Conservation (phyloP, 1,140 invertebrate species). For the Calephelis virginiensis region DNA sequence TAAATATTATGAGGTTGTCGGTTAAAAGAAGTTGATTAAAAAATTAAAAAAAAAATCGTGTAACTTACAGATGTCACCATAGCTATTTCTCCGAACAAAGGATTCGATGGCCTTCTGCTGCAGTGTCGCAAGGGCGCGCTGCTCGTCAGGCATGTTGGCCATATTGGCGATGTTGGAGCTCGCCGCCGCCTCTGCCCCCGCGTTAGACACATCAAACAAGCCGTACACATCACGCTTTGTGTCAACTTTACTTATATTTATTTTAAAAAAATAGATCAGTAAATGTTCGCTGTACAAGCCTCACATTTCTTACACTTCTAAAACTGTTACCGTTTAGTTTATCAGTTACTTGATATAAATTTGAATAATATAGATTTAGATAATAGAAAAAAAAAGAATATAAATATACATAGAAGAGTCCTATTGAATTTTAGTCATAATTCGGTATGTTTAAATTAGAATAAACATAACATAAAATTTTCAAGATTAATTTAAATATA, state of each 20-base stretch:
- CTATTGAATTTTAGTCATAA: too few species aligned
- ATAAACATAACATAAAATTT: too few species aligned
- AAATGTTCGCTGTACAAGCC: too few species aligned
- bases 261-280: neutral
- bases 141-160: slow-evolving; percentile 75
- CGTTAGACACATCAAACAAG: slow-evolving; percentile 48
- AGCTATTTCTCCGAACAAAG: slow-evolving; percentile 82
- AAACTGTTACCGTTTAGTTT: too few species aligned
- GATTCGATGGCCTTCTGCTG: slow-evolving; percentile 81
- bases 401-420: too few species aligned
- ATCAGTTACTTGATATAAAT: too few species aligned
- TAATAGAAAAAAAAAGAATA: too few species aligned
- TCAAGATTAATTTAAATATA: too few species aligned
- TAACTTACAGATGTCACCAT: slow-evolving; percentile 81
- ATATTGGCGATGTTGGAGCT: slow-evolving; percentile 30
- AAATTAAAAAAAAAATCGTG: neutral
- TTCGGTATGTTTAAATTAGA: too few species aligned
- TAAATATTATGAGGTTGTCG: neutral
- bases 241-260: slow-evolving; percentile 20
- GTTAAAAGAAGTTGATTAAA: too few species aligned
- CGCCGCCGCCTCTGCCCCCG: slow-evolving; percentile 50
- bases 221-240: slow-evolving; percentile 28
- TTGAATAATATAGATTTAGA: too few species aligned
- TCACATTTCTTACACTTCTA: too few species aligned
- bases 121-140: slow-evolving; percentile 64